Evolutionary conservation across 53 echinoderm and acorn worm genomes (phyloP), one percentile per base, ranked within the genome.

Genomic region (Holothuria leucospilota): DNA sequence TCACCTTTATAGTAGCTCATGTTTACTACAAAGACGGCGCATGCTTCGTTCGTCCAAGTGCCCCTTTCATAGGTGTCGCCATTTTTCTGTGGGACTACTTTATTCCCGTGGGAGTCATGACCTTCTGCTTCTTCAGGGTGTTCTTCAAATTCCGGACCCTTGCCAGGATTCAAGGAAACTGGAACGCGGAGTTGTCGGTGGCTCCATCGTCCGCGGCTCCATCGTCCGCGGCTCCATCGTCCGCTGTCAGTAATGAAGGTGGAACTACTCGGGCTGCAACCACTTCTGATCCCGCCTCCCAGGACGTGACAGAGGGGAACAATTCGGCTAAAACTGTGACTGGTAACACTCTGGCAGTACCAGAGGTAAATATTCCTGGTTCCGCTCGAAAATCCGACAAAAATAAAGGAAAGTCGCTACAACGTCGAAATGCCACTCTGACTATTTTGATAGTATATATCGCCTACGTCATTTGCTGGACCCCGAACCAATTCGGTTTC

Each of bases 391-490:
- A 68, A 28, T 4, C 26, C 15, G 68, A 68, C 14, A 68, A 68
- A 34, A 34, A 68, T 68, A 34, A 29, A 68, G 28, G 29, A 29
- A 74, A 38, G 69, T 68, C 68, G 15, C 34, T 89, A 49, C 89
- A 87, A 51, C 86, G 93, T 16, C 78, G 87, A 39, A 95, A 95
- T 58, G 81, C 93, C 25, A 93, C 95, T 41, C 87, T 91, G 53
- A 95, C 95, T 6, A 82, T 93, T 6, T 84, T 91, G 29, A 85
- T 91, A 34, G 85, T 95, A 24, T 95, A 84, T 41, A 41, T 93
- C 29, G 72, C 85, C 13, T 95, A 91, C 82, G 60, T 94, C 28
- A 87, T 94, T 68, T 94, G 94, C 80, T 94, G 94, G 94, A 86
- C 92, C 2, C 92, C 88, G 12, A 86, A 94, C 69, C 94, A 94